These are phyloP conservation scores for Halictus ligatus DNA, from an alignment of 2,888 invertebrate species.

Conservation along the genomic window DNA sequence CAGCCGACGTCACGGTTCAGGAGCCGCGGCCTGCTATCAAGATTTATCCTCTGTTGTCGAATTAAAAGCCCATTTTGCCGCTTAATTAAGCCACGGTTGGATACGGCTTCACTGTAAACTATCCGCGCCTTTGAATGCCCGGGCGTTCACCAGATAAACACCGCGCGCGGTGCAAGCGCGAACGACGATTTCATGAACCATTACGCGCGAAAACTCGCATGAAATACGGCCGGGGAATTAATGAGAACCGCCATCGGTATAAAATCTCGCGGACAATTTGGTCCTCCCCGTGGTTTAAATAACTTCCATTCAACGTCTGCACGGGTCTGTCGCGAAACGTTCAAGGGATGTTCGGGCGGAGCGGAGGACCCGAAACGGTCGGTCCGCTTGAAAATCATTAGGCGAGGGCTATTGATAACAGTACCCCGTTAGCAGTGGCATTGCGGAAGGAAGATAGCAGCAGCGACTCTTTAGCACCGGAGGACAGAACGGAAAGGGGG, in stretches of 20 bases:
- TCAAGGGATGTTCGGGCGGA: background rate
- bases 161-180: slow-evolving; percentile 6
- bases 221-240: slow-evolving; percentile 27
- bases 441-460: slow-evolving; percentile 77
- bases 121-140: background rate
- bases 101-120: slow-evolving; percentile 21
- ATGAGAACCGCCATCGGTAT: background rate
- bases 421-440: slow-evolving; percentile 67
- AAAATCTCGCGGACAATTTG: slow-evolving; percentile 33
- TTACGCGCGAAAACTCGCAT: slow-evolving; percentile 3
- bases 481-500: slow-evolving; percentile 65
- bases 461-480: slow-evolving; percentile 71
- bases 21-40: slow-evolving; percentile 58
- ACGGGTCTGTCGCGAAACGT: slow-evolving; percentile 30
- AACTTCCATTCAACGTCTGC: slow-evolving; percentile 20
- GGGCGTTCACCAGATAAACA: slow-evolving; percentile 11
- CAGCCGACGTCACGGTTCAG: slow-evolving; percentile 74
- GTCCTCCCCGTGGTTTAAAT: slow-evolving; percentile 9
- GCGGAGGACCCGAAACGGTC: slow-evolving; percentile 48
- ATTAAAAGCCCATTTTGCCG: slow-evolving; percentile 32
- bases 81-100: slow-evolving; percentile 26
- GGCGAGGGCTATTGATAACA: slow-evolving; percentile 72
- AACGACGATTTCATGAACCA: slow-evolving; percentile 34
- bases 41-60: slow-evolving; percentile 47
- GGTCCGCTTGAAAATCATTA: slow-evolving; percentile 78